phyloP scores from a whole-genome alignment of 2,888 invertebrate species.

The Zygogramma bicolorata region DNA sequence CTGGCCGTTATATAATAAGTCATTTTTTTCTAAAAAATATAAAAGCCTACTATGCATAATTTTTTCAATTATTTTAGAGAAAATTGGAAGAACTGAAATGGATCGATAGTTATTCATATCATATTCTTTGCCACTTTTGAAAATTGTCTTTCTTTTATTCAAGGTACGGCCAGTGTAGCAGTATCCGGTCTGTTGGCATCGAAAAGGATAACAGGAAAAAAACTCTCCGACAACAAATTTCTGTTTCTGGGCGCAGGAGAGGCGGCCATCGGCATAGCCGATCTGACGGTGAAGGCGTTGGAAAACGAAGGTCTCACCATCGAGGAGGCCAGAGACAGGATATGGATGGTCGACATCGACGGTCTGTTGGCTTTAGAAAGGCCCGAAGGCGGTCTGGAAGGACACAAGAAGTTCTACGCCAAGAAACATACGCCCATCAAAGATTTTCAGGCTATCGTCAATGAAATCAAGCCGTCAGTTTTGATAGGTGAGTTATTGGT shows the following conservation, averaged over 20 bases:
- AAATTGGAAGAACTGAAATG: too few species aligned
- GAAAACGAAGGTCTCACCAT: constrained; percentile 62
- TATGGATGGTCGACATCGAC: constrained; percentile 96
- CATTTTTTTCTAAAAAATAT: too few species aligned
- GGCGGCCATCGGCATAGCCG: constrained; percentile 70
- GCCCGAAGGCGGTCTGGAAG: constrained; percentile 74
- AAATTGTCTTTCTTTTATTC: constrained; percentile 6
- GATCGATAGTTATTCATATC: too few species aligned
- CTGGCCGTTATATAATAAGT: too few species aligned
- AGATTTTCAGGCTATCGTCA: constrained; percentile 83
- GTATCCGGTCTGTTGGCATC: constrained; percentile 92
- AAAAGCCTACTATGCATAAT: too few species aligned
- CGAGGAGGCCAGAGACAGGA: constrained; percentile 85
- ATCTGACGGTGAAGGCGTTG: constrained; percentile 89
- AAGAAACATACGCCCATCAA: constrained; percentile 85
- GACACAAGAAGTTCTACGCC: constrained; percentile 79
- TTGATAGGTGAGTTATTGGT: constrained; percentile 82
- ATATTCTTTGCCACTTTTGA: neutral
- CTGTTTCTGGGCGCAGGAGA: constrained; percentile 89
- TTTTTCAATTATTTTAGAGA: too few species aligned
- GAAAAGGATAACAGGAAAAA: constrained; percentile 78
- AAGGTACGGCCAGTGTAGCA: constrained; percentile 91
- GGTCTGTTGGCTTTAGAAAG: constrained; percentile 85
- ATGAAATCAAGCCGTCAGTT: constrained; percentile 86
- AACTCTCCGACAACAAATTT: constrained; percentile 87